Base-by-base conservation (phyloP, 2,888 invertebrate genomes). In the Drosophila eohydei region DNA sequence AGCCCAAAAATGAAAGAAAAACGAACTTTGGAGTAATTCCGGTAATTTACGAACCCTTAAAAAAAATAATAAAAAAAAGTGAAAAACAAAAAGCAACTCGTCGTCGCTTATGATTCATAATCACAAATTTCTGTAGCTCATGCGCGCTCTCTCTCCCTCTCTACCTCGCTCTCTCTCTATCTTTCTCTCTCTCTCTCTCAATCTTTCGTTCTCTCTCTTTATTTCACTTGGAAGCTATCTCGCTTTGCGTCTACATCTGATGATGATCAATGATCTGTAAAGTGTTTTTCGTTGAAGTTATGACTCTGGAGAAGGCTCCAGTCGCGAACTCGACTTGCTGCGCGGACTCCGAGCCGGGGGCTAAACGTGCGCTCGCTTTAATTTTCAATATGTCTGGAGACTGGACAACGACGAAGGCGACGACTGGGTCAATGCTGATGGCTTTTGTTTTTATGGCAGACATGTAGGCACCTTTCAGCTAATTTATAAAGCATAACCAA, bases 251-350 rank as follows among this genome's bases (percentile, higher is more conserved):
- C 69, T 51, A 44, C 68, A 65, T 60, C 70, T 90, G 89, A 89
- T 89, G 89, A 89, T 90, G 90, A 90, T 90, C 91, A 89, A 90
- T 90, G 90, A 90, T 88, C 90, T 88, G 86, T 58, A 88, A 88
- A 89, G 83, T 90, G 85, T 88, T 91, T 86, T 83, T 80, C 65
- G 71, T 73, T 72, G 77, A 44, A 79, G 80, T 71, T 72, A 73
- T 80, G 81, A 73, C 67, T 81, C 54, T 72, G 50, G 12, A 44
- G 54, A 73, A 62, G 78, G 63, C 71, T 78, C 38, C 65, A 51
- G 28, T 54, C 58, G 41, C 34, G 30, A 26, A 11, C 28, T 28
- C 48, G 48, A 50, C 48, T 50, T 16, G 48, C 48, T n/a, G 48
- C 48, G 3, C 48, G 11, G 40, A 11, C 48, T 58, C 51, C 26